Evolutionary conservation across 2,797 vertebrate species (phyloP).

Genomic region (Oophaga sylvatica): DNA sequence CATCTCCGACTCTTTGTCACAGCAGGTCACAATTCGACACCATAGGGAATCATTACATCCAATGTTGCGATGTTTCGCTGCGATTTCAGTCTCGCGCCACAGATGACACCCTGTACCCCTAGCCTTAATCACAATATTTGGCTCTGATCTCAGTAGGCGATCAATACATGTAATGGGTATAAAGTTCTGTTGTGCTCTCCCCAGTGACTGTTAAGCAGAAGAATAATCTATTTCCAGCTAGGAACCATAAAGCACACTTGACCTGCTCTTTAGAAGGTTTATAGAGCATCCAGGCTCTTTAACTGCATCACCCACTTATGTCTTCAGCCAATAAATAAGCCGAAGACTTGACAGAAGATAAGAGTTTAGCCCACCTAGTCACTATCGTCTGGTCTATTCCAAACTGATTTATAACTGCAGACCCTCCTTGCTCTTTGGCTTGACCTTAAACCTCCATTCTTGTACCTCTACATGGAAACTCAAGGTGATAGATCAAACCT

Average conservation of each 20-base stretch:
- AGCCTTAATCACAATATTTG: background rate
- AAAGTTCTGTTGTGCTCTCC: background rate
- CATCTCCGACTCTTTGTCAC: too few relatives aligned
- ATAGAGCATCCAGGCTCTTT: slow-evolving; percentile 27
- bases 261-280: slow-evolving; percentile 27
- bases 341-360: slow-evolving; percentile 33
- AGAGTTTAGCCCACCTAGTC: slow-evolving; percentile 45
- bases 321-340: slow-evolving; percentile 43
- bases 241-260: background rate
- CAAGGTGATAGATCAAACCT: slow-evolving; percentile 33
- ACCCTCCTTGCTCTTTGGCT: background rate
- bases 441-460: slow-evolving; percentile 21
- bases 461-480: slow-evolving; percentile 22
- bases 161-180: background rate
- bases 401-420: slow-evolving; percentile 30
- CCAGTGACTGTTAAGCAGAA: background rate
- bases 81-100: too few relatives aligned
- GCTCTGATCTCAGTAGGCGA: background rate
- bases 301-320: slow-evolving; percentile 46
- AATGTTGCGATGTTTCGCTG: too few relatives aligned
- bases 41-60: too few relatives aligned
- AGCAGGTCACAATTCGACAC: too few relatives aligned
- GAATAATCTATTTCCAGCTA: slow-evolving; percentile 30
- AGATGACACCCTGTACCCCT: too few relatives aligned
- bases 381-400: slow-evolving; percentile 19